Conservation (phyloP, 2,888 invertebrate species). For the Metalampra italica region DNA sequence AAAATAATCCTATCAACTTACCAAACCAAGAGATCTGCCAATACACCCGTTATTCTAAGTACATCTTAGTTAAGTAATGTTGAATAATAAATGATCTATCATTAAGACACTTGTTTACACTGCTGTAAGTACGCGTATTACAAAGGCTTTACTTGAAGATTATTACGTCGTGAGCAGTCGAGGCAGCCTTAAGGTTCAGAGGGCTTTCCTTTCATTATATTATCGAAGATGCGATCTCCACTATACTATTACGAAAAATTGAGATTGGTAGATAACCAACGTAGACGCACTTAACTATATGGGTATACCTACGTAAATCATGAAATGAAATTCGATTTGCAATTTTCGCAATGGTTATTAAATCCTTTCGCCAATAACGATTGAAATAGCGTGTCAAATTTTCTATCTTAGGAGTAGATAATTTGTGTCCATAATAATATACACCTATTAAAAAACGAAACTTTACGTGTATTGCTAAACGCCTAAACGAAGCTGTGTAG, state of each 20-base stretch:
- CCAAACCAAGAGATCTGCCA: too few relatives aligned
- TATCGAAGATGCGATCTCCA: background rate
- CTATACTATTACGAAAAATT: conserved; percentile 6
- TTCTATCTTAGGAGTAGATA: background rate
- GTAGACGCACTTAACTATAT: background rate
- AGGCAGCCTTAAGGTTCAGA: background rate
- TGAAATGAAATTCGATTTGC: conserved; percentile 1
- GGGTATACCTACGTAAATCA: background rate
- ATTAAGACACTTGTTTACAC: too few relatives aligned
- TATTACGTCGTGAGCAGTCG: background rate
- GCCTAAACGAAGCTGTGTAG: too few relatives aligned
- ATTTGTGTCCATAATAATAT: too few relatives aligned
- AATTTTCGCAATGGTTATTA: conserved; percentile 1
- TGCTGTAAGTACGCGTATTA: too few relatives aligned
- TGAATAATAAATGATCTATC: too few relatives aligned
- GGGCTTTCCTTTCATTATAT: conserved; percentile 6
- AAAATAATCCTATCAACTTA: too few relatives aligned
- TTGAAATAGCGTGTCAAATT: background rate
- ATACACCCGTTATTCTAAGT: too few relatives aligned
- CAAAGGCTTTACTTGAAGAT: background rate
- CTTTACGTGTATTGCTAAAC: too few relatives aligned
- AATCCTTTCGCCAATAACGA: background rate
- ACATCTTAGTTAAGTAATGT: too few relatives aligned
- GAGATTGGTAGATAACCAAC: conserved; percentile 6
- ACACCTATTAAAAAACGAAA: too few relatives aligned